Conservation (phyloP, 2,113 vertebrate species). For the Hepsetus odoe region DNA sequence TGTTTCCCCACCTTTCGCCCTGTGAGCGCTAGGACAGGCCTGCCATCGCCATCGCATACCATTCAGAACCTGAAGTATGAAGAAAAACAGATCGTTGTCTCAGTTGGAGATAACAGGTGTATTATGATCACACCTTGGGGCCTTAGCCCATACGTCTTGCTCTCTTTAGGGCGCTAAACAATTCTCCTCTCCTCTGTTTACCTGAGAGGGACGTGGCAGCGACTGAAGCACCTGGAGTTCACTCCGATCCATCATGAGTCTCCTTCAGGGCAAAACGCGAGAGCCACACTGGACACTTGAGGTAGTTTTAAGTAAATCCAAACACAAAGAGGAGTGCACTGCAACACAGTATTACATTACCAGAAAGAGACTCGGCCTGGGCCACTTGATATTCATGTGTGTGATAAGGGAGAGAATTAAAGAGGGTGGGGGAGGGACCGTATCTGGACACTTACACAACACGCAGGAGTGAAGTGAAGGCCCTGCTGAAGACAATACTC, state of each 20-base stretch:
- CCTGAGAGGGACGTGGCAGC: neutral
- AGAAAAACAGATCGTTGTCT: neutral
- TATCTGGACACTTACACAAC: constrained; percentile 6
- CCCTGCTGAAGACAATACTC: neutral
- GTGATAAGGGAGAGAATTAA: constrained; percentile 6
- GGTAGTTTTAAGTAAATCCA: constrained; percentile 26
- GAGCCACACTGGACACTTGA: neutral
- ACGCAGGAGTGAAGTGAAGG: neutral
- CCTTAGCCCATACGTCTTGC: neutral
- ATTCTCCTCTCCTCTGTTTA: constrained; percentile 9
- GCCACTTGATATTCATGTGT: constrained; percentile 15
- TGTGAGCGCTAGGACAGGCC: too few species aligned
- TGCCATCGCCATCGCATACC: too few species aligned
- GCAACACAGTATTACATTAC: constrained; percentile 4
- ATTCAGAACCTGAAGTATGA: neutral
- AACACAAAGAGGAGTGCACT: constrained; percentile 20
- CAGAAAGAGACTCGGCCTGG: neutral
- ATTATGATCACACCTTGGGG: neutral
- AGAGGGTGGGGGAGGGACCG: neutral
- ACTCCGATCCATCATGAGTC: constrained; percentile 18
- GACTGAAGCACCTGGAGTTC: constrained; percentile 27
- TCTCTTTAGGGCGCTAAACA: constrained; percentile 7
- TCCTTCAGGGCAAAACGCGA: constrained; percentile 17
- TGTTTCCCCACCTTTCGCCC: too few species aligned
- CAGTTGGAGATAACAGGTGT: neutral